Percentiles rank a stretch among this genome's conserved stretches.
These are phyloP conservation scores for Drosophila formosana DNA, from an alignment of 2,888 invertebrate species.

Conservation along the genomic window DNA sequence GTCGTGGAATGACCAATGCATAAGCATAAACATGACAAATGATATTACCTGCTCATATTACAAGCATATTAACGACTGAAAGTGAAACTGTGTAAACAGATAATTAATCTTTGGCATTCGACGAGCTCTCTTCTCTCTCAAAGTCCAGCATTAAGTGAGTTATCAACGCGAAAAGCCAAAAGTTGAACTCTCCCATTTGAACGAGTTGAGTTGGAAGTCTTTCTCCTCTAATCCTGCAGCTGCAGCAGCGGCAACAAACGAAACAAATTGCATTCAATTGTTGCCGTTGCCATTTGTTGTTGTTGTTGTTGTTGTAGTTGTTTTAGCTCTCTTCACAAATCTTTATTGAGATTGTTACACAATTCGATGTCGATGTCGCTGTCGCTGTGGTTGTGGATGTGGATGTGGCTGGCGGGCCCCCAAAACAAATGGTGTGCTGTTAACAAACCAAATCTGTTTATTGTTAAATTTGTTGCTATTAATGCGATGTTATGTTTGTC, in stretches of 20 bases:
- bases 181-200: conserved; percentile 24
- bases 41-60: conserved; percentile 7
- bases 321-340: conserved; percentile 37
- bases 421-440: conserved; percentile 64
- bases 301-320: conserved; percentile 24
- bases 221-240: conserved; percentile 34
- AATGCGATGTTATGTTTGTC: conserved; percentile 55
- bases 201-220: conserved; percentile 11
- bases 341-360: conserved; percentile 46
- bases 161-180: conserved; percentile 15
- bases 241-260: conserved; percentile 20
- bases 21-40: conserved; percentile 8
- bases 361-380: conserved; percentile 32
- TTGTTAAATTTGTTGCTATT: conserved; percentile 59
- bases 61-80: conserved; percentile 20
- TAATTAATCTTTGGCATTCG: conserved; percentile 21
- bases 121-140: background rate
- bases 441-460: conserved; percentile 73
- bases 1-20: background rate
- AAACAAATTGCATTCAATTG: conserved; percentile 50
- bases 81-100: conserved; percentile 29
- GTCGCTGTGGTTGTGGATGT: background rate
- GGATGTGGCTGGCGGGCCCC: conserved; percentile 59
- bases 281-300: conserved; percentile 12
- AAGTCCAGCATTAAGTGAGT: conserved; percentile 19